Base-by-base conservation (phyloP, 2,888 invertebrate species). In the Oeneis ivallda region DNA sequence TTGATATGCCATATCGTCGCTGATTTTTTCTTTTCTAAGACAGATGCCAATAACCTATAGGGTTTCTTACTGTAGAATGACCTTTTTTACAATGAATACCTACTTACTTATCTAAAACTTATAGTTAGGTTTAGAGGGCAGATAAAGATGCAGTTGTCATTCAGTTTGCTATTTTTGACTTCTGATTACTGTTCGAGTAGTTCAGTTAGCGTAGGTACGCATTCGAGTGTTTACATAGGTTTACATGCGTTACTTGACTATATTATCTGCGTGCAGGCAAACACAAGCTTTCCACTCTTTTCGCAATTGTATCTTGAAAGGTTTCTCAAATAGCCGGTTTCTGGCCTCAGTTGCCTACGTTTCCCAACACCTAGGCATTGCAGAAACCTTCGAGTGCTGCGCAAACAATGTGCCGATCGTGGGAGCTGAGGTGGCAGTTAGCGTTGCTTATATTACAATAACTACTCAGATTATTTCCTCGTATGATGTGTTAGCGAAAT, bases 361-460 rank as follows among this genome's bases (percentile, higher is more conserved):
- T 89, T 86, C 89, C 76, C 84, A 89, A 89, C 82, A 83, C 73
- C 82, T 80, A 82, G 82, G 75, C 82, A 83, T 89, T 89, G 90
- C 89, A 87, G 87, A 88, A 87, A 87, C 86, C 85, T 83, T 86
- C 80, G 80, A 89, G 85, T 85, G 86, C 84, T 86, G 76, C 78
- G 80, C 85, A 86, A 90, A 91, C 89, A 90, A 89, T 88, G 80
- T 79, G 79, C 76, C 75, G 80, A 76, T 85, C 88, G 89, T 90
- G 89, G 87, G 90, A 89, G 87, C 77, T 77, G 70, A 75, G 78
- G 75, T 80, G 81, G 81, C 76, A 79, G 73, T 72, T 77, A 78
- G 79, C 81, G 75, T 79, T 83, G 75, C 73, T 76, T 19, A 17
- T 76, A 73, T 77, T 74, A 83, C 81, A 83, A 83, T 84, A 79